Percentiles rank a stretch among this genome's conserved stretches.
Conservation (phyloP, 1,140 invertebrate genomes). For the Caerostris extrusa region DNA sequence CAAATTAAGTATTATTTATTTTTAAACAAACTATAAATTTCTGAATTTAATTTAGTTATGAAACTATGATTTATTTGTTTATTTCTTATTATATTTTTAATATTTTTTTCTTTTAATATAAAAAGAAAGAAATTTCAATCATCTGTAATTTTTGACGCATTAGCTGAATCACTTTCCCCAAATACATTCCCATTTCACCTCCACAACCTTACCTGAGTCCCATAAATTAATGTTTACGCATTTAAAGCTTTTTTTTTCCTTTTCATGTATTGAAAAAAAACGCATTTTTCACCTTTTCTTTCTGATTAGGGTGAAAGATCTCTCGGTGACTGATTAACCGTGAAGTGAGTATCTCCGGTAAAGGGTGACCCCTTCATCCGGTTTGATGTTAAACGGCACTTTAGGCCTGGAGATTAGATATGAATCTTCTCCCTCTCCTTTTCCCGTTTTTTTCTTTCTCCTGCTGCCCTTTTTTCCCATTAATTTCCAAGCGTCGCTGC, state of each 20-base stretch:
- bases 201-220: background rate
- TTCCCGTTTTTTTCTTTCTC: too few species aligned
- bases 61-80: too few species aligned
- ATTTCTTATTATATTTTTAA: too few species aligned
- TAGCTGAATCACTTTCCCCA: background rate
- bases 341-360: background rate
- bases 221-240: background rate
- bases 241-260: background rate
- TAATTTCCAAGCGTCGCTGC: background rate
- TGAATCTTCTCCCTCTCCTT: background rate
- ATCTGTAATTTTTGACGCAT: background rate
- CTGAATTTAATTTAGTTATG: too few species aligned
- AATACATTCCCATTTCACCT: background rate
- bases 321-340: background rate
- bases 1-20: too few species aligned
- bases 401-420: background rate
- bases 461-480: background rate
- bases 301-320: background rate
- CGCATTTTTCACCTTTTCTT: background rate
- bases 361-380: background rate
- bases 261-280: background rate
- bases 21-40: too few species aligned
- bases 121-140: background rate
- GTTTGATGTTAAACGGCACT: slow-evolving; percentile 3
- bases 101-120: too few species aligned